Evolutionary conservation across 2,113 vertebrate species (phyloP).

Genomic region (Trichechus manatus): DNA sequence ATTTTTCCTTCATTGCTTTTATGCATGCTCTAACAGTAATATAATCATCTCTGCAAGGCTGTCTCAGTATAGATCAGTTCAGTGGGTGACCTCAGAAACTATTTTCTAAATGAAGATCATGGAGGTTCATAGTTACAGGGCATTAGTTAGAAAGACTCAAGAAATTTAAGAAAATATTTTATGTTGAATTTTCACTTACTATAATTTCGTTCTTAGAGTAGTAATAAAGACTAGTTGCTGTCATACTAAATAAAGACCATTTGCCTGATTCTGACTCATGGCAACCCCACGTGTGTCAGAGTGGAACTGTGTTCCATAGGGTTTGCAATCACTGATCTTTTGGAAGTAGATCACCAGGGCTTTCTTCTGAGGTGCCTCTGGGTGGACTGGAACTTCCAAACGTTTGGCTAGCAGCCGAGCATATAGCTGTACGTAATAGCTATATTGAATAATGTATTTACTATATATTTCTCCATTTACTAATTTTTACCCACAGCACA

Average conservation of each 20-base stretch:
- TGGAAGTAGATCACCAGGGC: background rate
- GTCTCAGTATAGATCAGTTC: background rate
- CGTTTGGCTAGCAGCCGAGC: background rate
- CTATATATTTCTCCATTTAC: background rate
- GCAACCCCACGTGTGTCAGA: background rate
- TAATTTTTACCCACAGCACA: background rate
- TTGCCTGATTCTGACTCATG: background rate
- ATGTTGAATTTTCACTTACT: background rate
- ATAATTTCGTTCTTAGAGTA: background rate
- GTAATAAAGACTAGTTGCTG: background rate
- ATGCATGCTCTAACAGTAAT: background rate
- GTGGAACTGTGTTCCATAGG: background rate
- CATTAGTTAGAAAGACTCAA: slow-evolving; percentile 33
- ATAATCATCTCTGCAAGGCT: background rate
- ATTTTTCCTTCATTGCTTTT: slow-evolving; percentile 47
- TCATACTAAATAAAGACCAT: background rate
- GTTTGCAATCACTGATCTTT: background rate
- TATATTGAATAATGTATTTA: background rate
- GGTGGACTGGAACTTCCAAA: background rate
- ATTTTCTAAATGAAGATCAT: slow-evolving; percentile 44
- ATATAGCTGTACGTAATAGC: background rate
- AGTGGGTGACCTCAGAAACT: background rate
- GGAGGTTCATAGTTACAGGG: background rate
- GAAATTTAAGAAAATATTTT: background rate
- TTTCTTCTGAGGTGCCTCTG: background rate